Conservation (phyloP, 2,888 invertebrate species). For the Sesia apiformis region DNA sequence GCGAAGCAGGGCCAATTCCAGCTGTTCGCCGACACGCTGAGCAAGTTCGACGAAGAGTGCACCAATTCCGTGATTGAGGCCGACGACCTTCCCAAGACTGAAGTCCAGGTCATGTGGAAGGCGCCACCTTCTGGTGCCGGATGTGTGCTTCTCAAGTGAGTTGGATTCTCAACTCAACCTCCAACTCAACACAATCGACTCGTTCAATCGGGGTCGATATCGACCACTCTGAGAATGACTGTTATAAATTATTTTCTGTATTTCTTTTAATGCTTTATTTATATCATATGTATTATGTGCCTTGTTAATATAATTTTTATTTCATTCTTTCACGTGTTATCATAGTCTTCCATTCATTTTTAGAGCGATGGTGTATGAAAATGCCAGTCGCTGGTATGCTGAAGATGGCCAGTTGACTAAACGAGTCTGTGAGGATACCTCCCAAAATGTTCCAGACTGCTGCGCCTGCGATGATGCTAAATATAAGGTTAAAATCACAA, state of each 20-base stretch:
- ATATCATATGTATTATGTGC: too few relatives aligned
- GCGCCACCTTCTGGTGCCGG: conserved; percentile 90
- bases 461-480: conserved; percentile 98
- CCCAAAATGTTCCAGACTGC: conserved; percentile 76
- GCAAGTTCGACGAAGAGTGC: conserved; percentile 86
- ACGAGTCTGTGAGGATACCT: conserved; percentile 85
- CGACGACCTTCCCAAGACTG: conserved; percentile 85
- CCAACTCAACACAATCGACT: too few relatives aligned
- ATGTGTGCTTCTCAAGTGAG: conserved; percentile 88
- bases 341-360: background rate
- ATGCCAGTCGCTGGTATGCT: conserved; percentile 87
- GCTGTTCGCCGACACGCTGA: conserved; percentile 73
- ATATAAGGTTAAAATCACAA: conserved; percentile 78
- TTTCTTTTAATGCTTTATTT: too few relatives aligned
- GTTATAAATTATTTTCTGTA: too few relatives aligned
- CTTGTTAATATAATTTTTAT: too few relatives aligned
- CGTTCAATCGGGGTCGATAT: too few relatives aligned
- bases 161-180: conserved; percentile 1
- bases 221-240: too few relatives aligned
- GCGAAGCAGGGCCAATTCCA: conserved; percentile 62
- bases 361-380: conserved; percentile 91
- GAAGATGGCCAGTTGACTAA: conserved; percentile 89
- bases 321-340: too few relatives aligned
- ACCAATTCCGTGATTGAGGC: conserved; percentile 88
- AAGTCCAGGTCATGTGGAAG: conserved; percentile 92